Conservation (phyloP, 1,140 invertebrate species). For the Papilio aristodemus region DNA sequence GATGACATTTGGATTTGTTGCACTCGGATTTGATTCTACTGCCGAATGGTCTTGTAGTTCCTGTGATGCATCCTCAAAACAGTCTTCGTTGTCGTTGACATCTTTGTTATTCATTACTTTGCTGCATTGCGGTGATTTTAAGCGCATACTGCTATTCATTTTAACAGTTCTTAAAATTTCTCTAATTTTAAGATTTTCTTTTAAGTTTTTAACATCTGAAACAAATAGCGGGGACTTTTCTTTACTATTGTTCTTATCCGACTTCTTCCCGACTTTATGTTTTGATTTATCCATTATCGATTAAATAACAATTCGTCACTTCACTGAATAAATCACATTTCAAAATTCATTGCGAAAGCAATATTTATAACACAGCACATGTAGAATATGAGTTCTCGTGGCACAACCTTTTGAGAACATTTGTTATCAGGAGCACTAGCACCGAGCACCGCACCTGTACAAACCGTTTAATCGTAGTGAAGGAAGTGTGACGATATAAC, state of each 20-base stretch:
- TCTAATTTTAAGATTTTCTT: constrained; percentile 71
- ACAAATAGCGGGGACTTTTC: constrained; percentile 52
- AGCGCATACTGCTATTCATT: constrained; percentile 69
- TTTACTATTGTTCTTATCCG: constrained; percentile 51
- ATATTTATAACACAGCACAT: neutral
- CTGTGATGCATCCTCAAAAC: constrained; percentile 45
- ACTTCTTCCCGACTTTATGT: constrained; percentile 58
- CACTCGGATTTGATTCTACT: constrained; percentile 41
- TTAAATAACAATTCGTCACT: constrained; percentile 35
- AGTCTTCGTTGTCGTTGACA: constrained; percentile 56
- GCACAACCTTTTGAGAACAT: constrained; percentile 43
- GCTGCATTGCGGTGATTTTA: constrained; percentile 60
- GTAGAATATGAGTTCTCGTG: constrained; percentile 43
- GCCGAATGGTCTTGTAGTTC: constrained; percentile 31
- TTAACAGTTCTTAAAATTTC: constrained; percentile 71
- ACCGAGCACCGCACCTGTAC: constrained; percentile 60
- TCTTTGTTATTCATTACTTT: constrained; percentile 65
- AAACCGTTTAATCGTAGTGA: constrained; percentile 64
- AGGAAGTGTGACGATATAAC: constrained; percentile 57
- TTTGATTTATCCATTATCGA: constrained; percentile 59
- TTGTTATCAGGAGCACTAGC: constrained; percentile 51
- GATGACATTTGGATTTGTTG: constrained; percentile 53
- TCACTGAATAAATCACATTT: neutral
- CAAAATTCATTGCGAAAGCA: neutral
- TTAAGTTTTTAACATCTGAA: constrained; percentile 63